These are phyloP conservation scores for Antheraea mylitta DNA, from an alignment of 1,140 invertebrate genomes.

Conservation along the genomic window DNA sequence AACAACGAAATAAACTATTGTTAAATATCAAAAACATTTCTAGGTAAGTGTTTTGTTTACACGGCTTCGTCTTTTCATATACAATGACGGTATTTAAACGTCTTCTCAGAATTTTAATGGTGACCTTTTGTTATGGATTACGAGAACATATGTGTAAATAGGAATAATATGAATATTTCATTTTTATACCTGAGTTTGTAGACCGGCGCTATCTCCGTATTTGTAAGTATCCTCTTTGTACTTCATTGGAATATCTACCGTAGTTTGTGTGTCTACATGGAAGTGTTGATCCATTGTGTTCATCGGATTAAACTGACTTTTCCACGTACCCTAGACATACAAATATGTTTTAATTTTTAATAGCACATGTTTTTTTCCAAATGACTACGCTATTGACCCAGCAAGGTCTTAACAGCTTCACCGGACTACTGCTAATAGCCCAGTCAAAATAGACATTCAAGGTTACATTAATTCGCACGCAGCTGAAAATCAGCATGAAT, in stretches of 20 bases:
- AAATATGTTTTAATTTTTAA: conserved; percentile 2
- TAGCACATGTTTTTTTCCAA: no score
- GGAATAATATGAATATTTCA: not conserved
- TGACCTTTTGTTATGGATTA: not conserved
- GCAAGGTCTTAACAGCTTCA: no score
- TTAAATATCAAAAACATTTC: not conserved
- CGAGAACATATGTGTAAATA: not conserved
- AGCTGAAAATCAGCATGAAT: no score
- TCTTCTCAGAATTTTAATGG: not conserved
- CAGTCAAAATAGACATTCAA: no score
- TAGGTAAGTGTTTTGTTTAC: not conserved
- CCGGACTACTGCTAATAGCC: no score
- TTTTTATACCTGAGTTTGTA: conserved; percentile 74
- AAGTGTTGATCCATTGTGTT: conserved; percentile 73
- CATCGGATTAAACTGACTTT: conserved; percentile 75
- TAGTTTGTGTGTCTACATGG: conserved; percentile 62
- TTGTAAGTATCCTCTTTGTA: conserved; percentile 74
- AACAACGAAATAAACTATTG: not conserved
- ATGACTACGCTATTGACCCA: no score
- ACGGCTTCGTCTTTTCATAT: not conserved
- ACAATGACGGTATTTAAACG: not conserved
- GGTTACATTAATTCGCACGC: no score
- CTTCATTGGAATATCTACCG: conserved; percentile 83
- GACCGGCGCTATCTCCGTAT: conserved; percentile 71
- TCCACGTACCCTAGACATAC: conserved; percentile 79